Conservation (phyloP, 2,888 invertebrate species). For the Drosophila fungiperda region DNA sequence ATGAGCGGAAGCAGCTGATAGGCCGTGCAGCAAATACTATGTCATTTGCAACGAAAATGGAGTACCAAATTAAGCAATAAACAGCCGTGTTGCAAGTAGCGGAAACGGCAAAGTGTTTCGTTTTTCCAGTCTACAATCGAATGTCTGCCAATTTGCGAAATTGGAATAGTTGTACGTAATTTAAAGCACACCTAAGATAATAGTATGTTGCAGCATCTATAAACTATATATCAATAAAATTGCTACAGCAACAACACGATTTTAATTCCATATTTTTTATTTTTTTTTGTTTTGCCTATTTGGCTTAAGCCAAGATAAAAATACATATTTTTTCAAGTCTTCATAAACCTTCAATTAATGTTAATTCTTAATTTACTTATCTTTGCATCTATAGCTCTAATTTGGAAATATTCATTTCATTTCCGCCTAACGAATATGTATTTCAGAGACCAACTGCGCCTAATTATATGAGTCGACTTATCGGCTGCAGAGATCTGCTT, state of each 20-base stretch:
- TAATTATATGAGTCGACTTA: constrained; percentile 61
- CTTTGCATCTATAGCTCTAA: background rate
- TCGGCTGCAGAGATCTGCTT: constrained; percentile 22
- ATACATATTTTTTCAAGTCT: background rate
- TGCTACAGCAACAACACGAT: background rate
- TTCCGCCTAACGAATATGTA: constrained; percentile 14
- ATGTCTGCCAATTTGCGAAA: background rate
- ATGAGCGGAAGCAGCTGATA: constrained; percentile 65
- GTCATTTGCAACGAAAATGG: background rate
- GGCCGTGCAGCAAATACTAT: constrained; percentile 23
- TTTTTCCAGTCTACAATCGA: background rate
- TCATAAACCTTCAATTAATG: background rate
- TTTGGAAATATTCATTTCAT: background rate
- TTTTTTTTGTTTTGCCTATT: background rate
- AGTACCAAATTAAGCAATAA: background rate
- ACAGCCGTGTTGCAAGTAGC: background rate
- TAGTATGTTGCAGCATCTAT: background rate
- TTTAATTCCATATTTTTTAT: background rate
- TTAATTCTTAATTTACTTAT: background rate
- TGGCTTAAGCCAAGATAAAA: background rate
- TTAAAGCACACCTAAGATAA: background rate
- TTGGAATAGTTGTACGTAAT: background rate
- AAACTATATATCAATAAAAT: background rate
- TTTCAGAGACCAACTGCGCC: constrained; percentile 62
- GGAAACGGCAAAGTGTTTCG: background rate